Base-by-base conservation (phyloP, 2,888 invertebrate genomes). In the Amorpha juglandis region DNA sequence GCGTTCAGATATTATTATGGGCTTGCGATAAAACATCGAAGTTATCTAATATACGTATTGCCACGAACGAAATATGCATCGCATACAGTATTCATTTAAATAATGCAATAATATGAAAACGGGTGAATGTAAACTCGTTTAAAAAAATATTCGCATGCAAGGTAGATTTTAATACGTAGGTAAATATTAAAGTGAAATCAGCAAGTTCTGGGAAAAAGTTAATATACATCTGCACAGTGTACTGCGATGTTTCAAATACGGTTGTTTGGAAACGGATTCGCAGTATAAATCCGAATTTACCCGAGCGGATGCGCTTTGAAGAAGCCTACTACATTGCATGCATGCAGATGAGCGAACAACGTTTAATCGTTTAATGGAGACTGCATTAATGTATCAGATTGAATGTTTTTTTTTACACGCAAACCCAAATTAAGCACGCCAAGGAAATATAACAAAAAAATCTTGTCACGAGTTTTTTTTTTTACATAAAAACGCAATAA, bases 311-410 rank as follows among this genome's bases (percentile, higher is more conserved):
- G 82, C 82, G 80, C 87, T 88, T 86, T 89, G 87, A 86, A 86
- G 87, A 82, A 82, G 82, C 78, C 81, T 81, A 79, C 84, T 79
- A 82, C 85, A 80, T 77, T 78, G 82, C 80, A 85, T 82, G 88
- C 88, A 90, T 90, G 88, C 89, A 90, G 88, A 89, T 90, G 89
- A 89, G 87, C 81, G 86, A 83, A 84, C 85, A 85, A 84, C 84
- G 83, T 85, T 90, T 88, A 90, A 89, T 89, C 89, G 86, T 90
- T 88, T 88, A 89, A 88, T 89, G 88, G 87, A 86, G 84, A 84
- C 84, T 84, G 82, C 83, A 88, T 87, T 89, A 88, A 86, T 87
- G 87, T 88, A 89, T 89, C 88, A 81, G 88, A 88, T 89, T 77
- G 80, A 83, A 82, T 80, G 78, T 82, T 84, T 84, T 66, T 66